Percentiles rank a stretch among this genome's conserved stretches.
Conservation (phyloP, 2,113 vertebrate species). For the Synodontis membranacea region DNA sequence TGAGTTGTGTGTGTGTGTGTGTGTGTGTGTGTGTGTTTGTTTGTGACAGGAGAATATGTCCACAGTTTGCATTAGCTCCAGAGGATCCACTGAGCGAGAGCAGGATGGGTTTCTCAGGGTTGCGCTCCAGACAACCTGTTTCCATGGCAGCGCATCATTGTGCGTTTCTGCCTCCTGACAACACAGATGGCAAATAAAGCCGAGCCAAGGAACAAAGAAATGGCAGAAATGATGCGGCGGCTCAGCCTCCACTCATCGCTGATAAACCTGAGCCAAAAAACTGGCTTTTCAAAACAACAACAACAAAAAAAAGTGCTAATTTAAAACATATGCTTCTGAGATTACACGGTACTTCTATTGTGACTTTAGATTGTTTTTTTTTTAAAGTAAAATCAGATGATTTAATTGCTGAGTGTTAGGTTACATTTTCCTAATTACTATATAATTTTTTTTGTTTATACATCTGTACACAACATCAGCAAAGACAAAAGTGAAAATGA, state of each 20-base stretch:
- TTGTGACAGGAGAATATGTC: neutral
- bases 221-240: neutral
- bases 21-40: slow-evolving; percentile 9
- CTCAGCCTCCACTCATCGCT: neutral
- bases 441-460: too few relatives aligned
- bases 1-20: neutral
- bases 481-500: too few relatives aligned
- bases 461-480: too few relatives aligned
- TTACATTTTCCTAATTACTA: neutral
- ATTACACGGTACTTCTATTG: neutral
- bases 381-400: too few relatives aligned
- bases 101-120: slow-evolving; percentile 25
- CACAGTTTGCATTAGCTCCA: slow-evolving; percentile 6
- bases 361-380: neutral
- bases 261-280: neutral
- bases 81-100: slow-evolving; percentile 9
- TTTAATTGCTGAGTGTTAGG: neutral
- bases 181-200: slow-evolving; percentile 35
- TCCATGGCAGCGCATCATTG: slow-evolving; percentile 36
- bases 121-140: slow-evolving; percentile 37
- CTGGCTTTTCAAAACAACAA: neutral
- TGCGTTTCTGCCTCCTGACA: slow-evolving; percentile 38
- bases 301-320: neutral
- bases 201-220: slow-evolving; percentile 32
- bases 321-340: slow-evolving; percentile 4